Base-by-base conservation (phyloP, 2,888 invertebrate species). In the Hirtodrosophila trivittata region DNA sequence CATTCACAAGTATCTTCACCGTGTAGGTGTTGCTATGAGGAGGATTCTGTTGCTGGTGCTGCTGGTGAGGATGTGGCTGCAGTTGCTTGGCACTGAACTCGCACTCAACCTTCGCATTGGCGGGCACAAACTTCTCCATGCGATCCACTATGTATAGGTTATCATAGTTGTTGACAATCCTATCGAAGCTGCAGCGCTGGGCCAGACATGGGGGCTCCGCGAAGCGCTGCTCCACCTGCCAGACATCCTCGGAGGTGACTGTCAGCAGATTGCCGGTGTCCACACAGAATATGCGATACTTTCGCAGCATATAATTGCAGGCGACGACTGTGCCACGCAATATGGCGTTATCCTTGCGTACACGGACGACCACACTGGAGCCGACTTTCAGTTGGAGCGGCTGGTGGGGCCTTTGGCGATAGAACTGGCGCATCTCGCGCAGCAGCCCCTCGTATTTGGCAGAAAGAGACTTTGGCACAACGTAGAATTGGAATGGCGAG, bases 241-340 rank as follows among this genome's bases (percentile, higher is more conserved):
- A 96, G 16, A 95, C 93, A 75, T 94, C 94, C 60, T 91, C 92
- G 0, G 92, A 91, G 39, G 93, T 92, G 0, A 95, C 94, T 0
- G 93, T 91, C 33, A 94, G 93, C 54, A 92, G 92, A 81, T 95
- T 95, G 1, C 96, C 96, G 76, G 94, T 95, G 89, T 96, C 96
- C 0, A 96, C 92, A 83, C 94, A 96, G 18, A 93, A 92, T 0
- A 96, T 94, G 55, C 93, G 92, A 87, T 93, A 94, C 74, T 93
- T 93, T 0, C 92, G 92, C 35, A 92, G 89, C 66, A 92, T 92
- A 59, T 93, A 92, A 43, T 91, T 88, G 37, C 92, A 91, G 1
- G 93, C 92, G 0, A 94, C 87, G 0, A 96, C 91, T 28, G 93
- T 92, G 0, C 95, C 96, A 45, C 96, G 91, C 87, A 96, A 95